These are phyloP conservation scores for Dolichallabes microphthalmus DNA, from an alignment of 2,113 vertebrate species.

Conservation along the genomic window DNA sequence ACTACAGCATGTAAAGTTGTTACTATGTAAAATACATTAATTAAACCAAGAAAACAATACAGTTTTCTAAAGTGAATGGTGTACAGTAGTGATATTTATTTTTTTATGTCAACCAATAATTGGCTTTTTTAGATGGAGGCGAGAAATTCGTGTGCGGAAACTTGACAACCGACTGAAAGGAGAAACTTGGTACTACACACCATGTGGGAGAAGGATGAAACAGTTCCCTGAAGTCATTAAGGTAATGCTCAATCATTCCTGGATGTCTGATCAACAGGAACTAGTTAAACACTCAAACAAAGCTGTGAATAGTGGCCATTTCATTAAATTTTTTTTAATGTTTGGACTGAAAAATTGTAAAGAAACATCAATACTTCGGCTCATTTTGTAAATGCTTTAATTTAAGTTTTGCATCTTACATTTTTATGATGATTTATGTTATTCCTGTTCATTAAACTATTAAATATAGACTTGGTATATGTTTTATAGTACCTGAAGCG, in stretches of 20 bases:
- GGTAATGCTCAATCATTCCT: slow-evolving; percentile 64
- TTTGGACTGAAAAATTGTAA: background rate
- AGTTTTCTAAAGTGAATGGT: background rate
- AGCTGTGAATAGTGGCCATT: too few relatives aligned
- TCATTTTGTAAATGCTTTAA: background rate
- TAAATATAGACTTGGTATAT: background rate
- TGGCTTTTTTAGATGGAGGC: slow-evolving; percentile 77
- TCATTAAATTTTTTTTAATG: background rate
- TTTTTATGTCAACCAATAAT: background rate
- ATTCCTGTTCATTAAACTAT: background rate
- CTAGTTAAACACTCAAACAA: background rate
- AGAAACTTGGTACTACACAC: slow-evolving; percentile 96
- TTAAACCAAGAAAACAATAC: background rate
- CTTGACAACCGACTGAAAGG: slow-evolving; percentile 89
- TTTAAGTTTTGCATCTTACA: background rate
- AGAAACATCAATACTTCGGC: background rate
- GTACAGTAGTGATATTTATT: background rate
- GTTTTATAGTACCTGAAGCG: slow-evolving; percentile 84
- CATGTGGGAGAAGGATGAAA: slow-evolving; percentile 94
- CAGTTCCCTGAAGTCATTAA: slow-evolving; percentile 96
- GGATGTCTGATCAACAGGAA: background rate
- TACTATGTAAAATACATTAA: background rate
- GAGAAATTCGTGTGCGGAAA: slow-evolving; percentile 89
- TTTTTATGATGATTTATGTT: background rate
- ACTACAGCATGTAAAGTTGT: background rate